Evolutionary conservation across 2,797 vertebrate species (phyloP).

Genomic region (Pachyuromys duprasi): DNA sequence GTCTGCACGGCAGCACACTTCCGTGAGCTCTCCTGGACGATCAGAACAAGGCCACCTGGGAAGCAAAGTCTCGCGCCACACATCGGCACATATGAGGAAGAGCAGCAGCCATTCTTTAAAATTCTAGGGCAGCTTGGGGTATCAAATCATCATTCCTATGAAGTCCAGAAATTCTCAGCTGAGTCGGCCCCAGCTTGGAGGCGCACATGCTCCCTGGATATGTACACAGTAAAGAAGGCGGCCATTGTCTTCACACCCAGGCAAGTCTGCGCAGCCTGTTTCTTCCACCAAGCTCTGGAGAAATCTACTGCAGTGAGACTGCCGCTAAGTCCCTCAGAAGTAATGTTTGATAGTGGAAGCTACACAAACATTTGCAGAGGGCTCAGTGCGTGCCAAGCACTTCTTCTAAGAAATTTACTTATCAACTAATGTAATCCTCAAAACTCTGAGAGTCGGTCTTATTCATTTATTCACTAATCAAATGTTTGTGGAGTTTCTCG

Average conservation of each 20-base stretch:
- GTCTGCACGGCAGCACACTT: not conserved
- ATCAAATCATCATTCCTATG: not conserved
- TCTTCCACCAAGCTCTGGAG: not conserved
- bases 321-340: not conserved
- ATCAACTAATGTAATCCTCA: constrained; percentile 2
- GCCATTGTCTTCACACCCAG: not conserved
- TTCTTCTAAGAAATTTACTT: not conserved
- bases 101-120: not conserved
- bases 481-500: not conserved
- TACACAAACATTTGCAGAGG: not conserved
- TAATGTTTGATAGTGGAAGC: not conserved
- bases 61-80: not conserved
- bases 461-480: not conserved
- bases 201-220: not conserved
- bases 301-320: not conserved
- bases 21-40: not conserved
- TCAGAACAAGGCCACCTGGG: too few species aligned
- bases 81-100: accelerated
- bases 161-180: not conserved
- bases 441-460: not conserved
- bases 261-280: not conserved
- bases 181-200: not conserved
- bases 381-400: not conserved
- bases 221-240: not conserved
- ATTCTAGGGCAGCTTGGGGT: not conserved